Base-by-base conservation (phyloP, 2,888 invertebrate species). In the Plebejus anna region DNA sequence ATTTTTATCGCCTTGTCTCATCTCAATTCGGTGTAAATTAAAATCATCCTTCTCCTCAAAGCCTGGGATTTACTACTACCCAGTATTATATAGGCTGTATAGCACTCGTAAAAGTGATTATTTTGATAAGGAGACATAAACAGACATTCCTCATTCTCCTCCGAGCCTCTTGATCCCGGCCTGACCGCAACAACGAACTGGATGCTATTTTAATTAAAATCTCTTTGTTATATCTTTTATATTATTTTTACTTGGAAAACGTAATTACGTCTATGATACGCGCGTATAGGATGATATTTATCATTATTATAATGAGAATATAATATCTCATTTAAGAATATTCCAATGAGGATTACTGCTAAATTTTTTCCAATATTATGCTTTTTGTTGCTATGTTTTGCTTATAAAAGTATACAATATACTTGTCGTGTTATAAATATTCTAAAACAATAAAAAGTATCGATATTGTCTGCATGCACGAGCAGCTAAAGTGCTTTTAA, bases 161-260 rank as follows among this genome's bases (percentile, higher is more conserved):
- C 72, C 47, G 28, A 47, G 72, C 22, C 47, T 72, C 72, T 42
- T 42, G 42, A 72, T 51, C 72, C 22, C 75, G 75, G 70, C 70
- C 36, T 22, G 76, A 78, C 77, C 76, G 75, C 70, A 70, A 70
- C 76, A 36, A 76, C 70, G 76, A 75, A 57, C 66, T 75, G 38
- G 28, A 51, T 66, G 66, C 77, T 81, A 81, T 81, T 82, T 82
- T 82, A 83, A 83, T 83, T 83, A 83, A 82, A 83, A 81, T 78
- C 81, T 80, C 81, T 80, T 82, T 82, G 82, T 81, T 81, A 79
- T 80, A 79, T 79, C 70, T 71, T 77, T 78, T 79, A 81, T 78
- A 80, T 78, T 79, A 77, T 79, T 78, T 79, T 76, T 76, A 32
- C 47, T 4, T 70, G 36, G n/a, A 70, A 51, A 76, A 47, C 28